These are phyloP conservation scores for Zeuzera pyrina DNA, from an alignment of 2,888 invertebrate species.

Conservation along the genomic window DNA sequence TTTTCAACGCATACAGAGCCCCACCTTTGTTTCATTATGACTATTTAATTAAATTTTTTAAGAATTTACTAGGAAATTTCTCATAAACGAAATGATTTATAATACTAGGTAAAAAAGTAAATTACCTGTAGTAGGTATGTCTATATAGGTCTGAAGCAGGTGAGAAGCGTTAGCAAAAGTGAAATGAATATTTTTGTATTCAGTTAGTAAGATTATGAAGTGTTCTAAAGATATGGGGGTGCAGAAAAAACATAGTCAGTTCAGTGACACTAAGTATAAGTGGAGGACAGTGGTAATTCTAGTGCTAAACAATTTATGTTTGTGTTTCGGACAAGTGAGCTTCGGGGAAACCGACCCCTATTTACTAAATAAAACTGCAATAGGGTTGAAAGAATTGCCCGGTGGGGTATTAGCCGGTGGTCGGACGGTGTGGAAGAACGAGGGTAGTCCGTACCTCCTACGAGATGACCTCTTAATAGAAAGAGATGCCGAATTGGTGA, in stretches of 20 bases:
- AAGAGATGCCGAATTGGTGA: slow-evolving; percentile 82
- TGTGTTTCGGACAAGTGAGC: slow-evolving; percentile 49
- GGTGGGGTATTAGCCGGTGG: slow-evolving; percentile 77
- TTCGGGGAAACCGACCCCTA: slow-evolving; percentile 47
- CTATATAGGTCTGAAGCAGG: slow-evolving; percentile 31
- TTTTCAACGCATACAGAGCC: slow-evolving; percentile 37
- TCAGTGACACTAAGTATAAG: slow-evolving; percentile 68
- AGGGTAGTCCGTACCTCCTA: slow-evolving; percentile 82
- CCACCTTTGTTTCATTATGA: slow-evolving; percentile 62
- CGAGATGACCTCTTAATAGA: slow-evolving; percentile 87
- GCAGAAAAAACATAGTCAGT: slow-evolving; percentile 66
- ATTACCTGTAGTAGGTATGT: slow-evolving; percentile 12
- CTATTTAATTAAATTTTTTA: slow-evolving; percentile 29
- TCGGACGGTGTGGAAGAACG: slow-evolving; percentile 65
- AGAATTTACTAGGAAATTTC: slow-evolving; percentile 15
- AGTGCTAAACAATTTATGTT: slow-evolving; percentile 33
- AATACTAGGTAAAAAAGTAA: slow-evolving; percentile 12
- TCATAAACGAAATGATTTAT: slow-evolving; percentile 19
- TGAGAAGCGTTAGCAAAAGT: slow-evolving; percentile 41
- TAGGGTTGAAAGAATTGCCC: slow-evolving; percentile 71
- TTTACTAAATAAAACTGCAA: slow-evolving; percentile 52
- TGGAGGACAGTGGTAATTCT: slow-evolving; percentile 59
- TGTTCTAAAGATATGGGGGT: slow-evolving; percentile 60
- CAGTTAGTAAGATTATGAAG: slow-evolving; percentile 49
- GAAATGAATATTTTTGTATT: slow-evolving; percentile 55